Conservation (phyloP, 2,888 invertebrate genomes). For the Drosophila tripunctata region DNA sequence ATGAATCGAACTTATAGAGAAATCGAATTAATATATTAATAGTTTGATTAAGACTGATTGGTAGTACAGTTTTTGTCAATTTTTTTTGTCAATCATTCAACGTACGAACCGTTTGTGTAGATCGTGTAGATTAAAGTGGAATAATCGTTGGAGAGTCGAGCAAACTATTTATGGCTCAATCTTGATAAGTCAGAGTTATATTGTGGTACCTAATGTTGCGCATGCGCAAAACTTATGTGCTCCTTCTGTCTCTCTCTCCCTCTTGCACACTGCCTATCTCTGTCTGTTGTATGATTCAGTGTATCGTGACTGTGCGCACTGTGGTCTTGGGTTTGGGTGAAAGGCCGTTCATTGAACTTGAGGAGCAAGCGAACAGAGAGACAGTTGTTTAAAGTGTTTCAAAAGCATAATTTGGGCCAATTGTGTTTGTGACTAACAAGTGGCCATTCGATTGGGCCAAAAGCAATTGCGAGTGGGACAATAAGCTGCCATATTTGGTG, state of each 20-base stretch:
- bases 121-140: not conserved
- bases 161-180: constrained; percentile 12
- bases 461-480: constrained; percentile 5
- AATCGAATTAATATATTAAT: not conserved
- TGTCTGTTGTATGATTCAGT: constrained; percentile 22
- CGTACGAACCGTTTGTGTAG: not conserved
- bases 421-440: not conserved
- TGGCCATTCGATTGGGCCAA: constrained; percentile 6
- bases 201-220: constrained; percentile 19
- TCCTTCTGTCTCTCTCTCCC: not conserved
- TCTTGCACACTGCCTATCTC: not conserved
- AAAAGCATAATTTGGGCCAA: constrained; percentile 43
- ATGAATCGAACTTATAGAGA: not conserved
- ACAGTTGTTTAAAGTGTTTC: constrained; percentile 38
- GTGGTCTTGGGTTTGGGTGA: constrained; percentile 52
- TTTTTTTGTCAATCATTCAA: not conserved
- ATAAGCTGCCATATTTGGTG: constrained; percentile 15
- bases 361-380: constrained; percentile 16
- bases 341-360: constrained; percentile 69
- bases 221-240: constrained; percentile 31
- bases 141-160: constrained; percentile 1
- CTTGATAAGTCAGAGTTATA: not conserved
- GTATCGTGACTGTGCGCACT: constrained; percentile 8
- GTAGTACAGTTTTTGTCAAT: too few relatives aligned
- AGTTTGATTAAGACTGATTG: constrained; percentile 6